These are phyloP conservation scores for Hozukius guyotensis DNA, from an alignment of 2,797 vertebrate species.

Conservation along the genomic window DNA sequence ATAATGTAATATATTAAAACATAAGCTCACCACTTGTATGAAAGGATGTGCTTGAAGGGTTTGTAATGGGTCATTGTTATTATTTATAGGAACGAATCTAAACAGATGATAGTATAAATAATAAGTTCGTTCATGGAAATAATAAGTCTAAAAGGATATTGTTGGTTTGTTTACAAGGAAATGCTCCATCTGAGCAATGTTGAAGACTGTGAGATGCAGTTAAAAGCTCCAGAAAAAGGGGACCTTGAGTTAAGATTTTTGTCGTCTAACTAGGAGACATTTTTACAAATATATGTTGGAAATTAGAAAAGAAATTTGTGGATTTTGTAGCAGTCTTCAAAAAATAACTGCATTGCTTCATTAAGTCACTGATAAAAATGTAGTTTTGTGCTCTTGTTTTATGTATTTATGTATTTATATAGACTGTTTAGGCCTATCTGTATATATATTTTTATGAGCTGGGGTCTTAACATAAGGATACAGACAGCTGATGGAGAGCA, in stretches of 20 bases:
- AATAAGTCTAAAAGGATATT: background rate
- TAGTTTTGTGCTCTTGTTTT: conserved; percentile 81
- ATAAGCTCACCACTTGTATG: background rate
- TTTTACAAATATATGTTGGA: background rate
- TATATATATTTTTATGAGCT: too few species aligned
- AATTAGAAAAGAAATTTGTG: background rate
- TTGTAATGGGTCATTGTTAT: too few species aligned
- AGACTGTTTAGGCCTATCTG: too few species aligned
- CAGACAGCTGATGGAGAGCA: background rate
- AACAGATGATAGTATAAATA: too few species aligned
- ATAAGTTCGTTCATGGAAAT: background rate
- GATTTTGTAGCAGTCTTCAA: background rate
- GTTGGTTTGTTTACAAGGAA: background rate
- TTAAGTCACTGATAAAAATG: background rate
- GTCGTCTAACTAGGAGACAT: background rate
- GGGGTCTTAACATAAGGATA: too few species aligned
- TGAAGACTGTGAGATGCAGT: background rate
- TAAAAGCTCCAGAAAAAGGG: background rate
- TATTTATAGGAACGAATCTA: too few species aligned
- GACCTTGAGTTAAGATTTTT: background rate
- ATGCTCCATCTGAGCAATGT: background rate
- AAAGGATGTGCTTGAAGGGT: background rate
- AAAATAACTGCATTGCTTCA: background rate
- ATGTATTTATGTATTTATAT: background rate
- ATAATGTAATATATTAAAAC: background rate